These are phyloP conservation scores for Gnatocerus cornutus DNA, from an alignment of 2,888 invertebrate genomes.

Conservation along the genomic window DNA sequence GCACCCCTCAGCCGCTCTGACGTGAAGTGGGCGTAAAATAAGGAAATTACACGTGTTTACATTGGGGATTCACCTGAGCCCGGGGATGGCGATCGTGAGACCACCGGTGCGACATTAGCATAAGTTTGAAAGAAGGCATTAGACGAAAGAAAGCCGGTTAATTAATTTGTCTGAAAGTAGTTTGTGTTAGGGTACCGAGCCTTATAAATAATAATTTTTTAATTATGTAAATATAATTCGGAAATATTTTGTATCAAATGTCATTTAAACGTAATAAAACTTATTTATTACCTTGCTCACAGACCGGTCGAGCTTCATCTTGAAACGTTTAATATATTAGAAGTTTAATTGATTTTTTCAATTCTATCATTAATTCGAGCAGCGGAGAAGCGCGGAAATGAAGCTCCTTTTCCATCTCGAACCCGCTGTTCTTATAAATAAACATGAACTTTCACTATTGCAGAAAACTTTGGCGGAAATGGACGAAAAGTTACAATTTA, in stretches of 20 bases:
- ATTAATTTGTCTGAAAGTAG: constrained; percentile 45
- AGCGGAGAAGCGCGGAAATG: constrained; percentile 11
- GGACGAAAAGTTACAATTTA: constrained; percentile 56
- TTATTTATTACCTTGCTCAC: constrained; percentile 49
- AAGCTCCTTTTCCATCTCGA: constrained; percentile 16
- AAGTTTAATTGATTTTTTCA: constrained; percentile 50
- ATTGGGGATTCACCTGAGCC: constrained; percentile 41
- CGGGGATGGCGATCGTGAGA: constrained; percentile 19
- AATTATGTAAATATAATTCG: constrained; percentile 53
- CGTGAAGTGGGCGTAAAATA: constrained; percentile 42
- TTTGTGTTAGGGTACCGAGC: constrained; percentile 31
- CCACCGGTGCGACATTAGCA: constrained; percentile 46
- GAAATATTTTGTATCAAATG: constrained; percentile 54
- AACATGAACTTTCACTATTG: constrained; percentile 54
- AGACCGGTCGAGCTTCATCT: constrained; percentile 47
- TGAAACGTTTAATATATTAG: constrained; percentile 45
- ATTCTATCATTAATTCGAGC: constrained; percentile 31
- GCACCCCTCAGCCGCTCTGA: constrained; percentile 33
- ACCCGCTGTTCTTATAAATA: constrained; percentile 50
- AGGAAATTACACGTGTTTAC: constrained; percentile 45
- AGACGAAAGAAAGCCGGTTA: constrained; percentile 24
- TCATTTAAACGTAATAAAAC: constrained; percentile 52
- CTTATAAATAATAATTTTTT: constrained; percentile 44
- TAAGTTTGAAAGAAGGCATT: constrained; percentile 29
- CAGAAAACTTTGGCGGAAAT: constrained; percentile 51